These are phyloP conservation scores for Epinephelus awoara DNA, from an alignment of 2,797 vertebrate genomes.

Conservation along the genomic window DNA sequence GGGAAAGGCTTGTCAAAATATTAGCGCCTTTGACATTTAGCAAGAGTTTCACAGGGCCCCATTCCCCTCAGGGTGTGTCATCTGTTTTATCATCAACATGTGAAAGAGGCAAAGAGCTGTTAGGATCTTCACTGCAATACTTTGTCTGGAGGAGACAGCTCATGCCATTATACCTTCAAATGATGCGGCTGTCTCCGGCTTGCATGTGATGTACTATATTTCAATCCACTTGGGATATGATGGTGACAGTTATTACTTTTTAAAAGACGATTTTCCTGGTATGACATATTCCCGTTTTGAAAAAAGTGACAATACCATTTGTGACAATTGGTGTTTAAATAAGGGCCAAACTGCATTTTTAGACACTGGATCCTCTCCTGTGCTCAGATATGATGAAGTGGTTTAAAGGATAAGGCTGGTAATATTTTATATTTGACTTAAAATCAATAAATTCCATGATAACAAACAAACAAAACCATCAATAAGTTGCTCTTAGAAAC, in stretches of 20 bases:
- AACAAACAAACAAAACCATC: too few relatives aligned
- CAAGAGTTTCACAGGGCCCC: slow-evolving; percentile 60
- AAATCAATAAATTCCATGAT: not conserved
- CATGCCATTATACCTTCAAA: slow-evolving; percentile 40
- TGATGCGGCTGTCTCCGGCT: slow-evolving; percentile 33
- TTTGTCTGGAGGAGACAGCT: slow-evolving; percentile 58
- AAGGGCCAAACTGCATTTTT: slow-evolving; percentile 22
- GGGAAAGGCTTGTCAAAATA: slow-evolving; percentile 74
- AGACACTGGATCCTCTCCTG: not conserved
- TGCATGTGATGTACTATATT: slow-evolving; percentile 31
- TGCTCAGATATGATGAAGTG: not conserved
- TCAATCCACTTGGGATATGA: slow-evolving; percentile 28
- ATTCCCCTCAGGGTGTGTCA: slow-evolving; percentile 57
- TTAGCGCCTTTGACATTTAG: slow-evolving; percentile 77
- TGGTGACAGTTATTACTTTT: slow-evolving; percentile 50
- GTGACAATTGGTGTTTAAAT: slow-evolving; percentile 36
- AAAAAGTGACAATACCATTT: slow-evolving; percentile 31
- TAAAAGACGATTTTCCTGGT: slow-evolving; percentile 30
- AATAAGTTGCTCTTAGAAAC: not conserved
- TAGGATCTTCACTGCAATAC: slow-evolving; percentile 33
- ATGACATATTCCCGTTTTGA: slow-evolving; percentile 31
- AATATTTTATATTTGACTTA: not conserved
- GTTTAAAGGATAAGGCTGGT: slow-evolving; percentile 4
- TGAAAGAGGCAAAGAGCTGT: slow-evolving; percentile 49
- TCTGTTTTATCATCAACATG: slow-evolving; percentile 65